phyloP scores from a whole-genome alignment of 1,140 invertebrate species.

The Lethrus apterus region DNA sequence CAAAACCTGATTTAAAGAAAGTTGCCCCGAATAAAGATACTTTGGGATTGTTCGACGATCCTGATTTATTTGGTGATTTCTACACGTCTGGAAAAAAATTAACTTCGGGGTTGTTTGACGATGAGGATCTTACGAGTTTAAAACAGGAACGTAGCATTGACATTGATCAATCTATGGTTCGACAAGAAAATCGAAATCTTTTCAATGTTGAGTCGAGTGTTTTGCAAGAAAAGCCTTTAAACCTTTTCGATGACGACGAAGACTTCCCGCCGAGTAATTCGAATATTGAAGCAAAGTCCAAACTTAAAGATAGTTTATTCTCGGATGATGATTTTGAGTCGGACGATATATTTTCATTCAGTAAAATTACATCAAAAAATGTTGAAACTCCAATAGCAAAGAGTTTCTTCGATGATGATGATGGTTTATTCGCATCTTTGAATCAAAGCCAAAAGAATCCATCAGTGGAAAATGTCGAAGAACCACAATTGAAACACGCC shows the following conservation, averaged over 20 bases:
- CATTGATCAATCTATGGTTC: no score
- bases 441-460: no score
- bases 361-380: background rate
- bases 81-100: background rate
- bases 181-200: no score
- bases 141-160: no score
- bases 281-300: background rate
- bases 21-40: background rate
- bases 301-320: conserved; percentile 4
- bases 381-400: background rate
- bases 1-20: background rate
- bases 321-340: background rate
- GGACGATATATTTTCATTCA: conserved; percentile 1
- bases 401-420: conserved; percentile 1
- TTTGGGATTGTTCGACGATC: background rate
- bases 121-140: no score
- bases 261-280: background rate
- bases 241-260: background rate
- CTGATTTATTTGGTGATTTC: background rate
- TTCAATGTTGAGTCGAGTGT: no score
- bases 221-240: no score
- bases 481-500: no score
- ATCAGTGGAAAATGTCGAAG: no score
- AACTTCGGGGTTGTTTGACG: background rate
- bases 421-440: no score